These are phyloP conservation scores for Discoglossus pictus DNA, from an alignment of 2,797 vertebrate genomes.

Conservation along the genomic window DNA sequence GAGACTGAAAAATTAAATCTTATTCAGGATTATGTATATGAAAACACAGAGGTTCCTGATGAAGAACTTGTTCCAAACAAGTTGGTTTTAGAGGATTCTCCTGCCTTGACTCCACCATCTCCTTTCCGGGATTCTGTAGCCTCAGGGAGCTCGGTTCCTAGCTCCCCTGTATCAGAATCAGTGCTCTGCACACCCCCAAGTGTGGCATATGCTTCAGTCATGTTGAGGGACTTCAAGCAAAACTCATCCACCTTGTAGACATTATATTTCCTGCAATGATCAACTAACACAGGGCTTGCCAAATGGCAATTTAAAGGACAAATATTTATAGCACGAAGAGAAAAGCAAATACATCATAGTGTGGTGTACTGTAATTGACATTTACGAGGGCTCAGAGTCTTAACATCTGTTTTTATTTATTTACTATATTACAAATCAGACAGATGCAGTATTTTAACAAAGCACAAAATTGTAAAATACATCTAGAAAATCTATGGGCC, in stretches of 20 bases:
- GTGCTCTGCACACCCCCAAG: conserved; percentile 86
- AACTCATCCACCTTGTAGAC: conserved; percentile 95
- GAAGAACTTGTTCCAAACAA: conserved; percentile 77
- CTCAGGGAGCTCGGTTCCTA: conserved; percentile 81
- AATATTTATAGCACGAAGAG: background rate
- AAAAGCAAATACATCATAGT: conserved; percentile 46
- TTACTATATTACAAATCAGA: conserved; percentile 57
- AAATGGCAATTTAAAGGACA: conserved; percentile 9
- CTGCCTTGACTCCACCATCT: conserved; percentile 89
- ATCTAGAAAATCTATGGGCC: conserved; percentile 16
- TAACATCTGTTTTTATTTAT: conserved; percentile 41
- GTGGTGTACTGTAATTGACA: conserved; percentile 52
- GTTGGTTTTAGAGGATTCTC: conserved; percentile 81
- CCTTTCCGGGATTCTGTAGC: conserved; percentile 94
- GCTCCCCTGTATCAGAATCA: conserved; percentile 85
- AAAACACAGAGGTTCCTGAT: conserved; percentile 78
- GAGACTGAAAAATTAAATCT: conserved; percentile 85
- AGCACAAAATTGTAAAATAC: conserved; percentile 66
- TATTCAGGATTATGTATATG: conserved; percentile 84
- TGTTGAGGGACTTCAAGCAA: conserved; percentile 89
- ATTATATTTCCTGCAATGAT: conserved; percentile 26
- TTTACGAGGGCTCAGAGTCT: conserved; percentile 61
- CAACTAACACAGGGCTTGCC: conserved; percentile 26
- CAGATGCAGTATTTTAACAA: conserved; percentile 58
- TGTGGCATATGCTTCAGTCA: conserved; percentile 82